Base-by-base conservation (phyloP, 2,888 invertebrate species). In the Dolomedes plantarius region DNA sequence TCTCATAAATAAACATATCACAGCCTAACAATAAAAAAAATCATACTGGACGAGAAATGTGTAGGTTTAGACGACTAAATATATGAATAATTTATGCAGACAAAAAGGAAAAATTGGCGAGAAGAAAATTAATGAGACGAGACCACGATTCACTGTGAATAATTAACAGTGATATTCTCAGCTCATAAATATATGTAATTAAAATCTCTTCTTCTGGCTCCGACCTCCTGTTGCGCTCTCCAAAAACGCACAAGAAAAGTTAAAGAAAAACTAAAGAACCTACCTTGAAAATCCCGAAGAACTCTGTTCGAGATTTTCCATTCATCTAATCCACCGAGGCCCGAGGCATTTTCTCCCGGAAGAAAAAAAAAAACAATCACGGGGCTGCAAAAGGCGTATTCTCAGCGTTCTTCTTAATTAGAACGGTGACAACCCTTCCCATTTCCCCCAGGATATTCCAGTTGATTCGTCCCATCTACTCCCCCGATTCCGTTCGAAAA, bases 351-450 rank as follows among this genome's bases (percentile, higher is more conserved):
- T 16, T 56, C 56, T 23, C 23, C 5, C 3, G 19, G 23, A 23
- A 56, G 23, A 23, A 56, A n/a, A n/a, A n/a, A n/a, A n/a, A 56
- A 56, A 56, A 56, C 56, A 56, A 56, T 56, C 56, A 56, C 56
- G 16, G 41, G 56, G 19, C 23, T 56, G 56, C 56, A 11, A 56
- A 56, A 56, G 56, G 23, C 56, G 56, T 56, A 56, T 23, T 56
- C 56, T 56, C 56, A 23, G 23, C 56, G 56, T 23, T 56, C 23
- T 23, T 56, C 56, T 56, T 56, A 56, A 56, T 56, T 56, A 56
- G 56, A 56, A 23, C 23, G 56, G 56, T 56, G 56, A 56, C 56
- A 56, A 56, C 56, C 56, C 56, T 56, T 56, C 56, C 56, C 56
- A 56, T 56, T 56, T 56, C 56, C 56, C 56, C 5, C 23, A 23